A percentile compares a stretch with the other conserved stretches of the same genome.
phyloP scores from a whole-genome alignment of 2,113 vertebrate species.

The Microcebus jonahi region DNA sequence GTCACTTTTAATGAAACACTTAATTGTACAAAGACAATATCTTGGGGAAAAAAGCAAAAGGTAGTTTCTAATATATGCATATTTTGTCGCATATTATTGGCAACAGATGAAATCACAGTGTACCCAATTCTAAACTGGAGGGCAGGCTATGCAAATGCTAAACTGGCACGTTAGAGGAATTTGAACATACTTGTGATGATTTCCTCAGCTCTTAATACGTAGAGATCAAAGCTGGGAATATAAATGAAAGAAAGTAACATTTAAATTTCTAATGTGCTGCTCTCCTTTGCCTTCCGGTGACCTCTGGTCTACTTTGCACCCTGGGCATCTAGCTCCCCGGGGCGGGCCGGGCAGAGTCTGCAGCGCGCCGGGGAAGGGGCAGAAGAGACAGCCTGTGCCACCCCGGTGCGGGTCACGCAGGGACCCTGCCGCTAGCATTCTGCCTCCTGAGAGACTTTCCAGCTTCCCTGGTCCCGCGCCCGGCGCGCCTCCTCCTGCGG shows the following conservation, averaged over 20 bases:
- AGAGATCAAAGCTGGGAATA: not conserved
- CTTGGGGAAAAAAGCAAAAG: not conserved
- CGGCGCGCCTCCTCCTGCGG: too few species aligned
- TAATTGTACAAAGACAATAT: constrained; percentile 38
- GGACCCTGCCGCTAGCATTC: not conserved
- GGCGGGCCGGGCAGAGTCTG: not conserved
- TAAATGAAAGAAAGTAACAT: not conserved
- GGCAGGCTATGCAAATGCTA: constrained; percentile 24
- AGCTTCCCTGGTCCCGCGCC: too few species aligned
- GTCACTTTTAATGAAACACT: constrained; percentile 33
- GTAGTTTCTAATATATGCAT: constrained; percentile 34
- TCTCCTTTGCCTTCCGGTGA: not conserved
- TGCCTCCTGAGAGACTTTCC: not conserved
- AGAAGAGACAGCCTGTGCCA: not conserved
- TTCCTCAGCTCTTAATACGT: constrained; percentile 2
- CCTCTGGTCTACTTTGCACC: not conserved
- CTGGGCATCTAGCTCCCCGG: not conserved
- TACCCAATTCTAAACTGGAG: constrained; percentile 61
- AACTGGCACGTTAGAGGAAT: constrained; percentile 9
- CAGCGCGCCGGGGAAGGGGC: not conserved
- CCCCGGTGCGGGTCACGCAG: too few species aligned
- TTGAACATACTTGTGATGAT: constrained; percentile 49
- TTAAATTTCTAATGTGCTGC: not conserved
- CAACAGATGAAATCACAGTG: constrained; percentile 51
- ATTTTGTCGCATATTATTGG: constrained; percentile 36